Percentiles rank a stretch among this genome's conserved stretches.
Evolutionary conservation across 2,113 vertebrate species (phyloP).

Genomic region (Grantiella picta): DNA sequence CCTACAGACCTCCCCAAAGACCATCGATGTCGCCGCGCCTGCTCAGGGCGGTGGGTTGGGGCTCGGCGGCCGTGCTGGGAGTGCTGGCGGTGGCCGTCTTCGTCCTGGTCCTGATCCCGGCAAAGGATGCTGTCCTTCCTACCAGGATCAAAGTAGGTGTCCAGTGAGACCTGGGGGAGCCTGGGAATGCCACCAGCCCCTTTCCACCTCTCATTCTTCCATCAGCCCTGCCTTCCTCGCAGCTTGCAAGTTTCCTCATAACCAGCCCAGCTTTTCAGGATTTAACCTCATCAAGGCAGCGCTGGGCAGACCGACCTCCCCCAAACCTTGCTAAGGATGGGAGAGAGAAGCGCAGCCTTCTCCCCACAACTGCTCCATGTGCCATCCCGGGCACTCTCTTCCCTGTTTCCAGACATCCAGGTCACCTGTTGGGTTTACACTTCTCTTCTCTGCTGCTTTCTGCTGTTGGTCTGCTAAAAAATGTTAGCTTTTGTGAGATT

Average conservation of each 20-base stretch:
- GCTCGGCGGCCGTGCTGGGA: background rate
- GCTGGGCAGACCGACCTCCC: background rate
- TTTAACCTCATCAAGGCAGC: background rate
- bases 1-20: background rate
- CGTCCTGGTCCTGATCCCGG: slow-evolving; percentile 31
- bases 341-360: background rate
- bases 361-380: background rate
- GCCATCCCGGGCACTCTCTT: background rate
- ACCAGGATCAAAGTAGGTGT: slow-evolving; percentile 37
- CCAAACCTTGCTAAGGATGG: background rate
- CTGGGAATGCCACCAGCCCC: background rate
- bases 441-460: background rate
- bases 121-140: background rate
- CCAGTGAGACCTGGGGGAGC: background rate
- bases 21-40: background rate
- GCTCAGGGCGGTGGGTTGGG: background rate
- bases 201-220: background rate
- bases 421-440: background rate
- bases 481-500: background rate
- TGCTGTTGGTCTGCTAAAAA: background rate
- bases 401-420: background rate
- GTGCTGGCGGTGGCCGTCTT: background rate
- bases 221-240: background rate
- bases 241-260: background rate
- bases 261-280: background rate